Evolutionary conservation across 2,113 vertebrate genomes (phyloP).

Genomic region (Hippocampus guttulatus): DNA sequence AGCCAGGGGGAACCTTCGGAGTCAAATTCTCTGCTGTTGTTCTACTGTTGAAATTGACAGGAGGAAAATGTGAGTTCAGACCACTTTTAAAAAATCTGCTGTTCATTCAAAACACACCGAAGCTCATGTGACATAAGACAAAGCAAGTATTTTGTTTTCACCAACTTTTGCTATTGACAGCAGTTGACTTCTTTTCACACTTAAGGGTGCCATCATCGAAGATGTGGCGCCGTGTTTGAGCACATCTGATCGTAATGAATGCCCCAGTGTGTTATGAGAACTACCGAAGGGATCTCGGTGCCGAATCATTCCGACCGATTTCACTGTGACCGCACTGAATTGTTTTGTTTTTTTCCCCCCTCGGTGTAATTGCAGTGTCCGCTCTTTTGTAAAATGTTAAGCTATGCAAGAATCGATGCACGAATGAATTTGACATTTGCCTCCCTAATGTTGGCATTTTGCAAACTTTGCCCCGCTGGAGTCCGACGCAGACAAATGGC

Average conservation of each 20-base stretch:
- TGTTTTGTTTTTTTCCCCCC: constrained; percentile 21
- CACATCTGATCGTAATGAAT: not conserved
- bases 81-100: too few species aligned
- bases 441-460: constrained; percentile 66
- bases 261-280: too few species aligned
- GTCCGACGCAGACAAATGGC: constrained; percentile 27
- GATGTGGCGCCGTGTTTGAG: not conserved
- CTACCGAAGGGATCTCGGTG: not conserved
- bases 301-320: constrained; percentile 15
- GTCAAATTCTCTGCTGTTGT: too few species aligned
- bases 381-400: constrained; percentile 60
- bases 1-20: too few species aligned
- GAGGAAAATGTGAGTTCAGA: too few species aligned
- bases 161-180: too few species aligned
- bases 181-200: too few species aligned
- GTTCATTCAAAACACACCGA: too few species aligned
- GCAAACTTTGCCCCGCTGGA: constrained; percentile 45
- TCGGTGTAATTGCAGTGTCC: constrained; percentile 40
- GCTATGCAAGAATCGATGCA: constrained; percentile 61
- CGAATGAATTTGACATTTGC: constrained; percentile 68
- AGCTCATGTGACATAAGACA: too few species aligned
- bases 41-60: too few species aligned
- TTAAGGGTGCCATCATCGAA: too few species aligned
- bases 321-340: constrained; percentile 1
- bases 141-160: too few species aligned